Evolutionary conservation across 2,888 invertebrate species (phyloP).

Genomic region (Peribatodes rhomboidaria): DNA sequence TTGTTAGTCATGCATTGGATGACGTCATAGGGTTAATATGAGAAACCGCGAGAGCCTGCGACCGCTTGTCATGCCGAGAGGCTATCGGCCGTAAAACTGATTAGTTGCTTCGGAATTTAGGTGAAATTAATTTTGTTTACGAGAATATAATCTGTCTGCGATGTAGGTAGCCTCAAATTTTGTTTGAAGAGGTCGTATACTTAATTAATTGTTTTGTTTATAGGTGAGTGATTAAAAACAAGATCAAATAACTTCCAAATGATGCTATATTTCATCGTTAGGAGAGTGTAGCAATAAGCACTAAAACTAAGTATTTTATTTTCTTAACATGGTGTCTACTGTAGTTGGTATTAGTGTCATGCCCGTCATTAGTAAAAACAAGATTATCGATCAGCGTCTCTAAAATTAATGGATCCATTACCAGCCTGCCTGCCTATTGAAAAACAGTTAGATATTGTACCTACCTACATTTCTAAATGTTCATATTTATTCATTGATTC

Average conservation of each 20-base stretch:
- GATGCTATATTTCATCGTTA: too few species aligned
- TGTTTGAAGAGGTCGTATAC: constrained; percentile 1
- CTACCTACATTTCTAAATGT: constrained; percentile 13
- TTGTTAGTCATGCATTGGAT: constrained; percentile 78
- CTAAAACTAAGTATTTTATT: not conserved
- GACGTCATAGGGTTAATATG: constrained; percentile 73
- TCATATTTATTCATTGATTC: constrained; percentile 16
- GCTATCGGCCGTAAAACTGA: constrained; percentile 64
- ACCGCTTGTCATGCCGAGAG: constrained; percentile 31
- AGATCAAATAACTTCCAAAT: not conserved
- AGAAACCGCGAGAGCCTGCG: constrained; percentile 72
- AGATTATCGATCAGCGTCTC: constrained; percentile 34
- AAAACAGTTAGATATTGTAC: constrained; percentile 35
- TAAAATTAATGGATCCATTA: constrained; percentile 44
- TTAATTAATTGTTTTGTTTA: constrained; percentile 1
- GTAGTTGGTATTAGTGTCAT: constrained; percentile 20
- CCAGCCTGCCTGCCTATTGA: constrained; percentile 16
- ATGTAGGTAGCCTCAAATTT: not conserved
- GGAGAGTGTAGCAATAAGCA: not conserved
- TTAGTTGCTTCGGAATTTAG: constrained; percentile 66
- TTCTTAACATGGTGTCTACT: not conserved
- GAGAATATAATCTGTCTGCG: constrained; percentile 22
- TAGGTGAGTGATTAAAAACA: not conserved
- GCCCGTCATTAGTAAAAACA: constrained; percentile 28
- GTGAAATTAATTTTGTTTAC: constrained; percentile 64